Percentiles rank a stretch among this genome's conserved stretches.
Evolutionary conservation across 1,140 invertebrate genomes (phyloP).

Genomic region (Neodiprion fabricii): DNA sequence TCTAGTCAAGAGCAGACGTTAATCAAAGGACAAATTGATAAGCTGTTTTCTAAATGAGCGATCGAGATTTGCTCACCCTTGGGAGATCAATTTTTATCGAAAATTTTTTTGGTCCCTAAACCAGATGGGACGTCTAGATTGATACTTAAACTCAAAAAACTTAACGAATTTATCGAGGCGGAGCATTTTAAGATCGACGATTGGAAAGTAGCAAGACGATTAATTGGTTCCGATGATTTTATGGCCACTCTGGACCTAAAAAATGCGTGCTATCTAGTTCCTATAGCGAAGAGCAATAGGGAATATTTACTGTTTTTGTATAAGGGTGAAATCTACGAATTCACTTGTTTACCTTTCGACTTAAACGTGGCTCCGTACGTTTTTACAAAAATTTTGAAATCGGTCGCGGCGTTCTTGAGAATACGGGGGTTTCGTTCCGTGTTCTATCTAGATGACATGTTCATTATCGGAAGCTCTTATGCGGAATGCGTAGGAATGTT

Average conservation of each 20-base stretch:
- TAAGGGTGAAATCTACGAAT: conserved; percentile 29
- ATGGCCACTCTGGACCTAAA: conserved; percentile 26
- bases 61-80: conserved; percentile 20
- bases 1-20: conserved; percentile 14
- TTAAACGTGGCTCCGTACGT: conserved; percentile 13
- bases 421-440: conserved; percentile 21
- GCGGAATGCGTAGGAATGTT: not conserved
- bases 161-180: conserved; percentile 33
- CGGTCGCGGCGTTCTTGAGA: conserved; percentile 26
- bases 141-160: conserved; percentile 21
- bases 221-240: conserved; percentile 15
- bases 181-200: conserved; percentile 37
- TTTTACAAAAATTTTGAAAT: not conserved
- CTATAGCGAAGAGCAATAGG: conserved; percentile 8
- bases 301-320: conserved; percentile 31
- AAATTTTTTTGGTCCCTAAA: conserved; percentile 39
- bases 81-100: conserved; percentile 30
- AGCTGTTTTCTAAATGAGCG: conserved; percentile 21
- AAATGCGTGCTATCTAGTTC: not conserved
- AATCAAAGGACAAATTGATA: conserved; percentile 19
- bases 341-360: conserved; percentile 36
- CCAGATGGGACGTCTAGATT: not conserved
- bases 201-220: conserved; percentile 20
- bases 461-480: conserved; percentile 10
- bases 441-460: conserved; percentile 32